Conservation (phyloP, 1,140 invertebrate genomes). For the Ctenoplectra terminalis region DNA sequence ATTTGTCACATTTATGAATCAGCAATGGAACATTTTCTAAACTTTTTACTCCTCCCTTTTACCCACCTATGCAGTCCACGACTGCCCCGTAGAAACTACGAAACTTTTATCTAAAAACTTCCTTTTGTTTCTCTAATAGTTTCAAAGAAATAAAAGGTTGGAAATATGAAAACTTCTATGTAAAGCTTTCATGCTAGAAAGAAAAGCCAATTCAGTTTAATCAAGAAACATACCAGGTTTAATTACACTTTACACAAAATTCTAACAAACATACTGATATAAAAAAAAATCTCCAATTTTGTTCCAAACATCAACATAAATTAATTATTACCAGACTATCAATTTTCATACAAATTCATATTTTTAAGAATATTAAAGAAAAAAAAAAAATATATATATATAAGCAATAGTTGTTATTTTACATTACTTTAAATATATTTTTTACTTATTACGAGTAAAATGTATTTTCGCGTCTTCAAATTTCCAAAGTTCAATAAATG, state of each 20-base stretch:
- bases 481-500: no score
- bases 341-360: no score
- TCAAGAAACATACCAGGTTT: not conserved
- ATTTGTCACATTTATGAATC: not conserved
- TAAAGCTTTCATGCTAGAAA: no score
- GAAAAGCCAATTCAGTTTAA: not conserved
- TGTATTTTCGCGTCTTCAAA: no score
- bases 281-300: no score
- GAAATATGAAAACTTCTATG: not conserved
- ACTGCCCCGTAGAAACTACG: not conserved
- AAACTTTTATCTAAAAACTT: not conserved
- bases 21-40: not conserved
- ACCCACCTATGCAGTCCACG: not conserved
- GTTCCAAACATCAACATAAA: no score
- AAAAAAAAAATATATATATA: no score
- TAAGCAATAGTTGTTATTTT: no score
- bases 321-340: no score
- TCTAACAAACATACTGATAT: not conserved
- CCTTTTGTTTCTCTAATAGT: not conserved
- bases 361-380: no score
- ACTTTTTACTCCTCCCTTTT: not conserved
- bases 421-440: no score
- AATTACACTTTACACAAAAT: not conserved
- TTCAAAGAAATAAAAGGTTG: not conserved
- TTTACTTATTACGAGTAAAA: no score